Evolutionary conservation across 2,113 vertebrate genomes (phyloP).

Genomic region (Gila orcuttii): DNA sequence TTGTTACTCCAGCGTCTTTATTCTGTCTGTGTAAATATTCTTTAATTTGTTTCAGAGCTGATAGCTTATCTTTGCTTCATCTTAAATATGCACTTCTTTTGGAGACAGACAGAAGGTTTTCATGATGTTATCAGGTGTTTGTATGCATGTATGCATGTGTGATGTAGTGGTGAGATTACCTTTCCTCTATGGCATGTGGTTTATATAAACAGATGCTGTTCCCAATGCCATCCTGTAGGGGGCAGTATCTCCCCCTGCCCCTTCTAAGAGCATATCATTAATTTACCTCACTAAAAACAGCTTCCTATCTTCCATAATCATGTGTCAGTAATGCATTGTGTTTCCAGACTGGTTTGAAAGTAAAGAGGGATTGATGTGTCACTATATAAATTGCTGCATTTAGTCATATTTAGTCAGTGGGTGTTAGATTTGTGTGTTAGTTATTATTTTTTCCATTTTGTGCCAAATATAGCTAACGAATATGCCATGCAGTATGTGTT

Average conservation of each 20-base stretch:
- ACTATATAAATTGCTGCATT: neutral
- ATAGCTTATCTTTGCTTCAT: conserved; percentile 28
- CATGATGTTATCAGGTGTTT: conserved; percentile 39
- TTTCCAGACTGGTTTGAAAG: neutral
- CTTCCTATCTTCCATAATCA: neutral
- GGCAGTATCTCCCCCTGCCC: conserved; percentile 37
- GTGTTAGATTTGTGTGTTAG: neutral
- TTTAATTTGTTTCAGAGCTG: conserved; percentile 11
- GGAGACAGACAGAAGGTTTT: conserved; percentile 35
- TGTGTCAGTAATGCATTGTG: neutral
- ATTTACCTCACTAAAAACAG: neutral
- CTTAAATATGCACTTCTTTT: conserved; percentile 34
- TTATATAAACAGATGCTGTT: conserved; percentile 31
- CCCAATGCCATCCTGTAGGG: conserved; percentile 32
- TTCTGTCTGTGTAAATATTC: conserved; percentile 15
- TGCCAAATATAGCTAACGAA: neutral
- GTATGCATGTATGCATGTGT: neutral
- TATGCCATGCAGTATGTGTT: neutral
- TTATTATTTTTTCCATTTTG: neutral
- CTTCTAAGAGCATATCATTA: neutral
- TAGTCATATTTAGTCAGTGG: neutral
- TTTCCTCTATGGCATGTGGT: conserved; percentile 37
- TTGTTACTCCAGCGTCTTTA: conserved; percentile 24
- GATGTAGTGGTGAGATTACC: conserved; percentile 46
- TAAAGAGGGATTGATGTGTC: neutral